Evolutionary conservation across 2,888 invertebrate species (phyloP).

Genomic region (Acronicta leporina): DNA sequence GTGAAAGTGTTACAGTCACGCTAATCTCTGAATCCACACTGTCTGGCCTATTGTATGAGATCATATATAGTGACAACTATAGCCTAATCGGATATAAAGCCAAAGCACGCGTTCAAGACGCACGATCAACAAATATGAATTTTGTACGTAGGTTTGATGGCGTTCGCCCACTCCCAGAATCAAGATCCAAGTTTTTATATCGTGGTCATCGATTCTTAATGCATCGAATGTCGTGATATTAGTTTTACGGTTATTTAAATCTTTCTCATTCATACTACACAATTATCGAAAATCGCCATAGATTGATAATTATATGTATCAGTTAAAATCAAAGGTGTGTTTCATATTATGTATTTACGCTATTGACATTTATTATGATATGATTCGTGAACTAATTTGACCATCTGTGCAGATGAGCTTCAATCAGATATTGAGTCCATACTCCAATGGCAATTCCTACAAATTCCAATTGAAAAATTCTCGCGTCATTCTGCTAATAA

Average conservation of each 20-base stretch:
- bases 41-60: constrained; percentile 51
- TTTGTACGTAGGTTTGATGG: constrained; percentile 40
- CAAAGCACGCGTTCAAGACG: constrained; percentile 41
- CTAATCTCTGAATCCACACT: constrained; percentile 50
- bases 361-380: constrained; percentile 50
- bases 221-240: constrained; percentile 34
- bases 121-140: constrained; percentile 42
- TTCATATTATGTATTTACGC: background rate
- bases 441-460: constrained; percentile 12
- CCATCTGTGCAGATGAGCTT: constrained; percentile 53
- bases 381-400: constrained; percentile 51
- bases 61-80: constrained; percentile 41
- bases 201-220: constrained; percentile 37
- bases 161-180: constrained; percentile 52
- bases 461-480: constrained; percentile 48
- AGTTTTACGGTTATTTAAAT: constrained; percentile 22
- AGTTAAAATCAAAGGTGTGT: constrained; percentile 19
- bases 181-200: constrained; percentile 26
- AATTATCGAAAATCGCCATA: constrained; percentile 17
- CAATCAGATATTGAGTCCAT: constrained; percentile 53
- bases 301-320: background rate
- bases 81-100: constrained; percentile 30
- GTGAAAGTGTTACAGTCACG: constrained; percentile 64
- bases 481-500: constrained; percentile 45
- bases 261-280: constrained; percentile 10